phyloP scores from a whole-genome alignment of 2,113 vertebrate genomes.

The Suricata suricatta region DNA sequence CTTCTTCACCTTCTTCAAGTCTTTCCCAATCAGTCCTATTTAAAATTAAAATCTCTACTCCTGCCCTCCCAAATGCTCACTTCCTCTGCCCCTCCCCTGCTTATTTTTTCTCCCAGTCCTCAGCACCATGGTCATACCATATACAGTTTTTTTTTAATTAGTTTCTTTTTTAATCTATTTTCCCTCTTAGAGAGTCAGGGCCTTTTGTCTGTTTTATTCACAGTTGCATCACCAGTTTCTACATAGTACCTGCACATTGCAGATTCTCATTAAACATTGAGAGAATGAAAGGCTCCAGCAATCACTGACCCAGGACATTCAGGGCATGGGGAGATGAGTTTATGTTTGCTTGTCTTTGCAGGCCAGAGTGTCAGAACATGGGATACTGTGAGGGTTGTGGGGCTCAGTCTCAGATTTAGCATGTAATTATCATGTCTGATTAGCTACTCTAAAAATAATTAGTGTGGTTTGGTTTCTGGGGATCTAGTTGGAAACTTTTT shows the following conservation, averaged over 20 bases:
- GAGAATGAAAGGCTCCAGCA: background rate
- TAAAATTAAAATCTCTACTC: background rate
- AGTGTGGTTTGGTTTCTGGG: background rate
- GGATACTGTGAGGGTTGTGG: background rate
- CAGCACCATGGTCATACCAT: background rate
- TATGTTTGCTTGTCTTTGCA: background rate
- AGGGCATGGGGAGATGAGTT: background rate
- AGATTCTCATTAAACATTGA: background rate
- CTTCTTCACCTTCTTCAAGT: background rate
- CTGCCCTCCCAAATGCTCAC: background rate
- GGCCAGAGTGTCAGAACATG: background rate
- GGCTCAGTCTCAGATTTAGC: background rate
- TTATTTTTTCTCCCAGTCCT: background rate
- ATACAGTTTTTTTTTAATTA: background rate
- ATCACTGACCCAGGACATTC: no score
- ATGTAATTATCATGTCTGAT: background rate
- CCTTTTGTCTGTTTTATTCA: background rate
- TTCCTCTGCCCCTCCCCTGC: background rate
- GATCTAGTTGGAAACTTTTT: background rate
- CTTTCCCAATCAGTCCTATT: background rate
- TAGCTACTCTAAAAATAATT: background rate
- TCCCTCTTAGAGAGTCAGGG: background rate
- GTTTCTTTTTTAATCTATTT: background rate
- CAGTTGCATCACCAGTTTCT: background rate
- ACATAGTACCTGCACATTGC: background rate